These are phyloP conservation scores for Penaeus indicus DNA, from an alignment of 1,140 invertebrate genomes.

Conservation along the genomic window DNA sequence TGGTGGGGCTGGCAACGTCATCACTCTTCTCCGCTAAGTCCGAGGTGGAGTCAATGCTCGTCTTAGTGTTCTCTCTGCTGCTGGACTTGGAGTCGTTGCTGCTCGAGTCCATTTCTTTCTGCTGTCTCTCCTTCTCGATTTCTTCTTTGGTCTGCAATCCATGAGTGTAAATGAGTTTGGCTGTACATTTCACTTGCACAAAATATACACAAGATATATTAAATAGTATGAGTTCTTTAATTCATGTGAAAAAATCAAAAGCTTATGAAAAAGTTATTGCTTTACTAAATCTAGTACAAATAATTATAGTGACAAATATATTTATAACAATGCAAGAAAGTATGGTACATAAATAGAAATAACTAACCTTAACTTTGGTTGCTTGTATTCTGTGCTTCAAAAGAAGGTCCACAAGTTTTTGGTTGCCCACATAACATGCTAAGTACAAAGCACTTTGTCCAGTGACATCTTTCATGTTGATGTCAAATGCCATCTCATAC, in stretches of 20 bases:
- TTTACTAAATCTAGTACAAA: too few species aligned
- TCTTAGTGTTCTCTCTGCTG: slow-evolving; percentile 50
- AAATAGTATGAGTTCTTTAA: not conserved
- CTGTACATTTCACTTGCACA: not conserved
- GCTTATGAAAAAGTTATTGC: not conserved
- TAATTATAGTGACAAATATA: too few species aligned
- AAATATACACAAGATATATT: not conserved
- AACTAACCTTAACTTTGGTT: slow-evolving; percentile 73
- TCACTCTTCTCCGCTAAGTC: slow-evolving; percentile 47
- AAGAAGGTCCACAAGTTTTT: slow-evolving; percentile 83
- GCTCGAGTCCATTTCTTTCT: slow-evolving; percentile 50
- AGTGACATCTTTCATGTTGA: slow-evolving; percentile 90
- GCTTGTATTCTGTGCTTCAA: slow-evolving; percentile 82
- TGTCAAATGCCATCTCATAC: slow-evolving; percentile 89
- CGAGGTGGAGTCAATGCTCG: slow-evolving; percentile 17
- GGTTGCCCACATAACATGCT: slow-evolving; percentile 86
- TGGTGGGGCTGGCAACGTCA: slow-evolving; percentile 75
- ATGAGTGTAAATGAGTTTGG: not conserved
- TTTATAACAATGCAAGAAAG: not conserved
- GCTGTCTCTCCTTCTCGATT: slow-evolving; percentile 42
- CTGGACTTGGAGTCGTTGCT: slow-evolving; percentile 52
- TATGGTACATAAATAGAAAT: not conserved
- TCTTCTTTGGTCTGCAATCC: slow-evolving; percentile 60
- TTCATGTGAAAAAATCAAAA: too few species aligned
- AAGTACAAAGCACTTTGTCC: slow-evolving; percentile 92